A percentile compares a stretch with the other conserved stretches of the same genome.
Conservation (phyloP, 1,140 invertebrate genomes). For the Aricia agestis region DNA sequence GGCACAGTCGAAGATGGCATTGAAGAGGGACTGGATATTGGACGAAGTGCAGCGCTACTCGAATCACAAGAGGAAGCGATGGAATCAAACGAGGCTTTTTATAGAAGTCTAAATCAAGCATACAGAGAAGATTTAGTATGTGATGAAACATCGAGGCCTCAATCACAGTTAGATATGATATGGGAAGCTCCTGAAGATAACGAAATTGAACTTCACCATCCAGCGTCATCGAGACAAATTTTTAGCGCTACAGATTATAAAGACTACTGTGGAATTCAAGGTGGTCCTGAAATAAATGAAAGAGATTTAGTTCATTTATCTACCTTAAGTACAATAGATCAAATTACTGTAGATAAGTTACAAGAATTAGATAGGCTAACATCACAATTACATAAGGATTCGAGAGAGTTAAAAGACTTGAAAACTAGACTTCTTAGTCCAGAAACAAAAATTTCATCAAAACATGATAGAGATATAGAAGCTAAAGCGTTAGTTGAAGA, state of each 20-base stretch:
- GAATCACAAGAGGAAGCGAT: slow-evolving; percentile 65
- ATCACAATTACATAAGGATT: slow-evolving; percentile 86
- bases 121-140: slow-evolving; percentile 87
- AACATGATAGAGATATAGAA: slow-evolving; percentile 75
- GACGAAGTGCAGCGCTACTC: slow-evolving; percentile 52
- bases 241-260: slow-evolving; percentile 88
- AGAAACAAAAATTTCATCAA: slow-evolving; percentile 64
- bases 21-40: slow-evolving; percentile 78
- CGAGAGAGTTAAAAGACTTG: slow-evolving; percentile 85
- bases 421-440: slow-evolving; percentile 81
- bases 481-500: slow-evolving; percentile 78
- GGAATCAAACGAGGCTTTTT: slow-evolving; percentile 92
- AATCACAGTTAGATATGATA: slow-evolving; percentile 87
- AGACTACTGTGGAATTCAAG: slow-evolving; percentile 81
- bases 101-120: slow-evolving; percentile 90
- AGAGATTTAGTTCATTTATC: slow-evolving; percentile 86
- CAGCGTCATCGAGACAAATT: slow-evolving; percentile 76
- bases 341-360: slow-evolving; percentile 85
- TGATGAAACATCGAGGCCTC: slow-evolving; percentile 78
- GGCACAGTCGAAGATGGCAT: slow-evolving; percentile 79
- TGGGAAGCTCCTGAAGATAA: slow-evolving; percentile 83
- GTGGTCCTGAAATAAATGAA: slow-evolving; percentile 85
- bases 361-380: slow-evolving; percentile 86
- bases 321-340: slow-evolving; percentile 84
- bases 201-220: slow-evolving; percentile 70